phyloP scores from a whole-genome alignment of 2,888 invertebrate genomes.

The Deladenus siricidicola region DNA sequence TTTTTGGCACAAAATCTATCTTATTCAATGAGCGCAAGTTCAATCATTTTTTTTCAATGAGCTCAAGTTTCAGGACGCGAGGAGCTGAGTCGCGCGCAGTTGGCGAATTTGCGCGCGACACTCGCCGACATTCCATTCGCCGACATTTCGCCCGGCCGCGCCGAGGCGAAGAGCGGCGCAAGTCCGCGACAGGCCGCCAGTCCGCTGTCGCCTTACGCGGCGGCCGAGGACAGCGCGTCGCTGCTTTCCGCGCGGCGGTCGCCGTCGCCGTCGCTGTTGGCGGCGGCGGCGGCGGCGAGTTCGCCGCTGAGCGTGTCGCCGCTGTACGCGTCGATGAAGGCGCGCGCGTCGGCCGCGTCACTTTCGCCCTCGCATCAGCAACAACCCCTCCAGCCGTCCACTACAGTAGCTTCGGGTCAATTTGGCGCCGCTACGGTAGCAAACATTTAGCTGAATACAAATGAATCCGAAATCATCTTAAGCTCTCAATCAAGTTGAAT shows the following conservation, averaged over 20 bases:
- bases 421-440: not conserved
- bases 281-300: too few relatives aligned
- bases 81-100: not conserved
- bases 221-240: too few relatives aligned
- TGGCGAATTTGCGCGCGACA: not conserved
- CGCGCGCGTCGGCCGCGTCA: not conserved
- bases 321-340: not conserved
- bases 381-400: not conserved
- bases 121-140: conserved; percentile 18
- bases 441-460: too few relatives aligned
- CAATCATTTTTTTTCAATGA: not conserved
- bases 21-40: too few relatives aligned
- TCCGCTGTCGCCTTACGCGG: too few relatives aligned
- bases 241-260: not conserved
- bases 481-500: too few relatives aligned
- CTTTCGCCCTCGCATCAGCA: not conserved
- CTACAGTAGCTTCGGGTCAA: not conserved
- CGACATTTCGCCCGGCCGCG: conserved; percentile 21
- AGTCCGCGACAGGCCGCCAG: too few relatives aligned
- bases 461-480: too few relatives aligned
- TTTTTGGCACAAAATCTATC: too few relatives aligned
- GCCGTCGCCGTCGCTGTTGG: not conserved
- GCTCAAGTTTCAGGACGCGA: conserved; percentile 10
- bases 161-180: not conserved
- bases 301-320: not conserved